Evolutionary conservation across 2,797 vertebrate genomes (phyloP).

Genomic region (Epinephelus malabaricus): DNA sequence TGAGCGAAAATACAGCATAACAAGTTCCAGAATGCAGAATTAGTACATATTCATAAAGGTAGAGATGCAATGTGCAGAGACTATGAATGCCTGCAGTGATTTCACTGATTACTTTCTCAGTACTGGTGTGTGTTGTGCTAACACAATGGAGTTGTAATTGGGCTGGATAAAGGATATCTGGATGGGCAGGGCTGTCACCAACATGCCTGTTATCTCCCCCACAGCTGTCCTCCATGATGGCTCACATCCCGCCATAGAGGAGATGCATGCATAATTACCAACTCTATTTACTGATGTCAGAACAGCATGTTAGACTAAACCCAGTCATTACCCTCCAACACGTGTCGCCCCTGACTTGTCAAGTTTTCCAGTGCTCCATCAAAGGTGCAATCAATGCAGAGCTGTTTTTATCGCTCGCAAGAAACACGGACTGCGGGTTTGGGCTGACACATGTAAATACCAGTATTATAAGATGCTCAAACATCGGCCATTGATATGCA

Average conservation of each 20-base stretch:
- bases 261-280: constrained; percentile 83
- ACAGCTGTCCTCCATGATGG: constrained; percentile 85
- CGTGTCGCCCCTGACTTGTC: constrained; percentile 73
- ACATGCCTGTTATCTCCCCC: constrained; percentile 84
- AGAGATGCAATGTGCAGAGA: constrained; percentile 55
- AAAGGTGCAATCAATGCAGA: constrained; percentile 79
- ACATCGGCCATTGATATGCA: constrained; percentile 78
- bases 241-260: constrained; percentile 77
- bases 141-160: constrained; percentile 86
- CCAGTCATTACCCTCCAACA: constrained; percentile 81
- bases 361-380: constrained; percentile 74
- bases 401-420: constrained; percentile 69
- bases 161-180: constrained; percentile 82
- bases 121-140: constrained; percentile 70
- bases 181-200: constrained; percentile 83
- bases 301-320: constrained; percentile 77
- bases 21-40: constrained; percentile 50
- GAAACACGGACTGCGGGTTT: constrained; percentile 50
- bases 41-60: constrained; percentile 50
- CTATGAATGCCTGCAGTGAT: constrained; percentile 71
- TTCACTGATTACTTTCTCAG: constrained; percentile 78
- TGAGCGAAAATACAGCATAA: constrained; percentile 34
- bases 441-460: constrained; percentile 74
- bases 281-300: constrained; percentile 83
- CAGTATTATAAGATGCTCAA: constrained; percentile 60